Evolutionary conservation across 2,113 vertebrate species (phyloP).

Genomic region (Paedocypris sp.): DNA sequence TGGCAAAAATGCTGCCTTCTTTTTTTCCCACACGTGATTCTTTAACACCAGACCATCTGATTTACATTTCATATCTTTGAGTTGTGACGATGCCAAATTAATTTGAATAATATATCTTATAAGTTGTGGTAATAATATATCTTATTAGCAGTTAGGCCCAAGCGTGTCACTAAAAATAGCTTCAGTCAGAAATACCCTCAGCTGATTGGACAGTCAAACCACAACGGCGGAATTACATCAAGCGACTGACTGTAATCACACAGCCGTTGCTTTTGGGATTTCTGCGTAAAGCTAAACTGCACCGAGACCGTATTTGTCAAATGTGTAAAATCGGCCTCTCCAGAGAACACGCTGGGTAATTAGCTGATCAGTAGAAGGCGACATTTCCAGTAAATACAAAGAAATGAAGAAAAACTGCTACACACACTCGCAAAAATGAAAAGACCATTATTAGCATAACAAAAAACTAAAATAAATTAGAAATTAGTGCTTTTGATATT

Average conservation of each 20-base stretch:
- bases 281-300: not conserved
- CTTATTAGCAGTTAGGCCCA: too few species aligned
- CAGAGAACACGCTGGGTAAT: not conserved
- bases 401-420: too few species aligned
- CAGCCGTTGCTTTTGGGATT: not conserved
- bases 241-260: not conserved
- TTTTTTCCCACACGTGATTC: not conserved
- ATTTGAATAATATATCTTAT: too few species aligned
- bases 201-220: constrained; percentile 17
- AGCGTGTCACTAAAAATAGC: constrained; percentile 26
- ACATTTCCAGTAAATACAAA: too few species aligned
- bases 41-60: constrained; percentile 18
- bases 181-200: constrained; percentile 22
- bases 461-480: too few species aligned
- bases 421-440: too few species aligned
- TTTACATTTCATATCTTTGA: constrained; percentile 7
- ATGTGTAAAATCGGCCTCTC: not conserved
- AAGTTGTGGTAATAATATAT: too few species aligned
- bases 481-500: too few species aligned
- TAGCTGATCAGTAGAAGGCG: too few species aligned
- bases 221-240: not conserved
- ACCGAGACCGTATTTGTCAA: not conserved
- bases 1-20: constrained; percentile 23
- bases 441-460: too few species aligned
- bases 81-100: not conserved